Percentiles rank a stretch among this genome's conserved stretches.
phyloP scores from a whole-genome alignment of 2,113 vertebrate genomes.

The Corydoras maculifer region DNA sequence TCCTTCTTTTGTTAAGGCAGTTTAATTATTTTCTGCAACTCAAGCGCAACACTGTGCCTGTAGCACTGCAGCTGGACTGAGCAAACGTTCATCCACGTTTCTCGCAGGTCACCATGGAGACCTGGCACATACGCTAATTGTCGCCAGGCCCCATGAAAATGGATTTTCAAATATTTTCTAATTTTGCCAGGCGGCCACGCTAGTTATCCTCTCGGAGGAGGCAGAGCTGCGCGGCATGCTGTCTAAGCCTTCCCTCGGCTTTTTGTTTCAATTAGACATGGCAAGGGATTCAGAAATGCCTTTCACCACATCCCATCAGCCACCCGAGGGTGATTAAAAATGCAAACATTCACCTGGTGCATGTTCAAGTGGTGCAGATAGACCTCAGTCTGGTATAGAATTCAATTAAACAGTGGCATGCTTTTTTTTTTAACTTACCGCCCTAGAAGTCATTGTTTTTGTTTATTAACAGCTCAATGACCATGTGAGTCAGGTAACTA shows the following conservation, averaged over 20 bases:
- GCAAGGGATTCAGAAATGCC: neutral
- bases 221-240: slow-evolving; percentile 48
- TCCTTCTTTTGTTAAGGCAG: neutral
- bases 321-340: too few relatives aligned
- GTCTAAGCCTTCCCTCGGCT: slow-evolving; percentile 48
- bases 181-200: slow-evolving; percentile 60
- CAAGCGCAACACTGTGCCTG: neutral
- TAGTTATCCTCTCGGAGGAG: slow-evolving; percentile 60
- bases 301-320: neutral
- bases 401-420: neutral
- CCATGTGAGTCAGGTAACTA: slow-evolving; percentile 42
- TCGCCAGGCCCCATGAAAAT: slow-evolving; percentile 56
- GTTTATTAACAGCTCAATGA: slow-evolving; percentile 69
- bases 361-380: too few relatives aligned
- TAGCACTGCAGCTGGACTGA: slow-evolving; percentile 18
- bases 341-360: too few relatives aligned
- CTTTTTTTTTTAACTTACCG: slow-evolving; percentile 17
- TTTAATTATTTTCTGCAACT: slow-evolving; percentile 17
- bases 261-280: slow-evolving; percentile 33
- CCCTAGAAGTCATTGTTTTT: slow-evolving; percentile 45
- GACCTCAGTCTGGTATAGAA: too few relatives aligned
- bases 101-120: slow-evolving; percentile 44
- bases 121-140: slow-evolving; percentile 55
- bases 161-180: slow-evolving; percentile 62
- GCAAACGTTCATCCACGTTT: slow-evolving; percentile 48